These are phyloP conservation scores for Okapia johnstoni DNA, from an alignment of 2,113 vertebrate genomes.

Conservation along the genomic window DNA sequence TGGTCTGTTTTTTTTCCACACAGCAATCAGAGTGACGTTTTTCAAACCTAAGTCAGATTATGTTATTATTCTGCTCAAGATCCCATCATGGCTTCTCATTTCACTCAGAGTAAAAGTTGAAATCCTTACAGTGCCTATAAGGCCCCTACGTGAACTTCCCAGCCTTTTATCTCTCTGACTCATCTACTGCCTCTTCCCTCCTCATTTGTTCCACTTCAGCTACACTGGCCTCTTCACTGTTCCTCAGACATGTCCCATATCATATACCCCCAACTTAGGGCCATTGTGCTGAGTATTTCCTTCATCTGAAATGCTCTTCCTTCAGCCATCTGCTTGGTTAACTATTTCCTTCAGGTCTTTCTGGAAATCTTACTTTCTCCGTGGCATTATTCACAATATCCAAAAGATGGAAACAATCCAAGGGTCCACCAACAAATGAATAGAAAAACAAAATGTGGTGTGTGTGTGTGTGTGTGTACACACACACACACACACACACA, in stretches of 20 bases:
- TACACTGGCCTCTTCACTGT: not conserved
- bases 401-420: not conserved
- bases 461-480: not conserved
- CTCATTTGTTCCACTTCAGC: not conserved
- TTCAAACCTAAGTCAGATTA: not conserved
- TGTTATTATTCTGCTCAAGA: not conserved
- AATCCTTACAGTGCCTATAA: not conserved
- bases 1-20: not conserved
- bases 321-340: not conserved
- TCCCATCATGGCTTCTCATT: not conserved
- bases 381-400: not conserved
- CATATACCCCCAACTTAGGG: not conserved
- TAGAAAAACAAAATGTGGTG: not conserved
- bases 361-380: not conserved
- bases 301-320: not conserved
- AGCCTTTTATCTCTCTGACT: constrained; percentile 3
- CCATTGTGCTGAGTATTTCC: not conserved
- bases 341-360: not conserved
- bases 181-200: not conserved
- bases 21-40: not conserved
- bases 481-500: too few relatives aligned
- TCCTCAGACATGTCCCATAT: not conserved
- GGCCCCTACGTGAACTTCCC: not conserved
- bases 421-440: not conserved
- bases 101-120: not conserved